Evolutionary conservation across 2,113 vertebrate genomes (phyloP).

Genomic region (Polyodon spathula): DNA sequence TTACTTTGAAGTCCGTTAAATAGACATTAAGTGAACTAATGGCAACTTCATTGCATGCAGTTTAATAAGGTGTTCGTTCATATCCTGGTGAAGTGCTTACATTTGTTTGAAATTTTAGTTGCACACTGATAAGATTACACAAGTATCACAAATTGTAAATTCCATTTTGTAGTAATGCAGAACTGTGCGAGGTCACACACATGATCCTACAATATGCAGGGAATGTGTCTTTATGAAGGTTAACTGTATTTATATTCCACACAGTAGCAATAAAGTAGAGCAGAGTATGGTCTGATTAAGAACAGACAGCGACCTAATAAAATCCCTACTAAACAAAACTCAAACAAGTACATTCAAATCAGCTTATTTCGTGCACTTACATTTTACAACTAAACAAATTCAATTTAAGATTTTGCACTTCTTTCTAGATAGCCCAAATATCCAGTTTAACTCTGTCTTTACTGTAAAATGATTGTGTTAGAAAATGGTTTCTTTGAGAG

Average conservation of each 20-base stretch:
- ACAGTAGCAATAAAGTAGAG: slow-evolving; percentile 14
- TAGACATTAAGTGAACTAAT: slow-evolving; percentile 28
- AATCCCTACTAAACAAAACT: too few species aligned
- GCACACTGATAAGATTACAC: slow-evolving; percentile 1
- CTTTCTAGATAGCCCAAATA: too few species aligned
- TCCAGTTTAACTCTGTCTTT: too few species aligned
- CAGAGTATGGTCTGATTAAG: slow-evolving; percentile 1
- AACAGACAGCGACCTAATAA: too few species aligned
- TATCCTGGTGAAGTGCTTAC: background rate
- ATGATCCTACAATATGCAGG: slow-evolving; percentile 3
- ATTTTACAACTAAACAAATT: too few species aligned
- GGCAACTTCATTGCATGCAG: slow-evolving; percentile 30
- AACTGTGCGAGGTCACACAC: slow-evolving; percentile 17
- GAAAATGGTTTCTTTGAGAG: too few species aligned
- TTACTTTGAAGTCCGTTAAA: slow-evolving; percentile 36
- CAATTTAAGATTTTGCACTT: too few species aligned
- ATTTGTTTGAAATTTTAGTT: background rate
- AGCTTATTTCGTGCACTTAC: too few species aligned
- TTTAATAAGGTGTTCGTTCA: slow-evolving; percentile 13
- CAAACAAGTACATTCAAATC: too few species aligned
- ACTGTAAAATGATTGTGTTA: too few species aligned
- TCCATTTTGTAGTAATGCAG: slow-evolving; percentile 13
- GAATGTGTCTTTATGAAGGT: slow-evolving; percentile 3
- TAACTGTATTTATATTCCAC: slow-evolving; percentile 6
- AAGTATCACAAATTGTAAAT: background rate